Evolutionary conservation across 2,888 invertebrate species (phyloP).

Genomic region (Dolichomitus sp.): DNA sequence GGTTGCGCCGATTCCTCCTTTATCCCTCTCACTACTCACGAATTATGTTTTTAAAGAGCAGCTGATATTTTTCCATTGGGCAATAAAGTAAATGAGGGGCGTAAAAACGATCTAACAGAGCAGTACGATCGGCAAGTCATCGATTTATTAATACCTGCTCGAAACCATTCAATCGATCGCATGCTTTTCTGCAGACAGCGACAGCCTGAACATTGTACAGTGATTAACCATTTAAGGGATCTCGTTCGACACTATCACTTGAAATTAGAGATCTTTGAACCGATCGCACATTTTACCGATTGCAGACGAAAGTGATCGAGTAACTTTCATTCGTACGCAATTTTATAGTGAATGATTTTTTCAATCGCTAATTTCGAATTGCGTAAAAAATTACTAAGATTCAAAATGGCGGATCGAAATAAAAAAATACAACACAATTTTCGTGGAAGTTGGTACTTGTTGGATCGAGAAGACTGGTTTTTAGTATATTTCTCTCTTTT

Average conservation of each 20-base stretch:
- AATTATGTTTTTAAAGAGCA: constrained; percentile 2
- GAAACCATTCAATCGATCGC: constrained; percentile 1
- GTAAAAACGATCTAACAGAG: constrained; percentile 21
- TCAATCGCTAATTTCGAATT: background rate
- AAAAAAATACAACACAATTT: no score
- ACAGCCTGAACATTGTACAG: background rate
- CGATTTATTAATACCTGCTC: constrained; percentile 14
- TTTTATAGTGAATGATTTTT: background rate
- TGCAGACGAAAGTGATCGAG: background rate
- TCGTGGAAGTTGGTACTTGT: no score
- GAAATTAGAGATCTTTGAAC: background rate
- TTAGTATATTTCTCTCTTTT: background rate
- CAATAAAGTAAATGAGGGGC: constrained; percentile 31
- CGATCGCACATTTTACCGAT: background rate
- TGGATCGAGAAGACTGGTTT: background rate
- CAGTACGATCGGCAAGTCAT: constrained; percentile 3
- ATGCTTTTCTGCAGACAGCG: background rate
- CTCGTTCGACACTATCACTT: background rate
- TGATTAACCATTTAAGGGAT: background rate
- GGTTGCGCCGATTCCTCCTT: constrained; percentile 12
- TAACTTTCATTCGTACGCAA: no score
- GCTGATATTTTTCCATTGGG: constrained; percentile 29
- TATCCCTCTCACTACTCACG: background rate
- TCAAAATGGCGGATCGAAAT: background rate
- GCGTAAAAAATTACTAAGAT: background rate